Evolutionary conservation across 2,888 invertebrate genomes (phyloP).

Genomic region (Xestia ashworthii): DNA sequence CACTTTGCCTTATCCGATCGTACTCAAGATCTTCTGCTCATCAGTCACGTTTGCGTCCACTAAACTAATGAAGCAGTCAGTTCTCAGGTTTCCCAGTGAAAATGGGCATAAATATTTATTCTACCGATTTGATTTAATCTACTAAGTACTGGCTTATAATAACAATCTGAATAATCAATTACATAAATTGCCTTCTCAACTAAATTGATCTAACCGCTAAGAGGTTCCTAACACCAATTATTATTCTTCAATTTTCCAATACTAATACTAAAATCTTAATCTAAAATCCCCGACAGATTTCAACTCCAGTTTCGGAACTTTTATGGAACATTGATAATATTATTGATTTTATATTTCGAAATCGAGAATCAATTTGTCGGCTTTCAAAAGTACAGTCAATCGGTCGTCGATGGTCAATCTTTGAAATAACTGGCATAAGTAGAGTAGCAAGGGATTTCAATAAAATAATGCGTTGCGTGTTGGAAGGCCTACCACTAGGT

Average conservation of each 20-base stretch:
- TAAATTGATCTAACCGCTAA: not conserved
- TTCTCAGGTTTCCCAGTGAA: not conserved
- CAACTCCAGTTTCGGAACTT: constrained; percentile 15
- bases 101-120: not conserved
- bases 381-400: not conserved
- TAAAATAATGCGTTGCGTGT: too few species aligned
- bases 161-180: not conserved
- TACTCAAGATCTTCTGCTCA: too few species aligned
- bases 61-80: too few species aligned
- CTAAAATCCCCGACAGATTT: not conserved
- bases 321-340: too few species aligned
- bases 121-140: not conserved
- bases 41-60: too few species aligned
- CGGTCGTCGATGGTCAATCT: too few species aligned
- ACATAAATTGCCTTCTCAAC: not conserved
- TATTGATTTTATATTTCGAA: not conserved
- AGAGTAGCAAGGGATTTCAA: too few species aligned
- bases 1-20: too few species aligned
- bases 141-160: too few species aligned
- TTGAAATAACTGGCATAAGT: too few species aligned
- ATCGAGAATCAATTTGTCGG: not conserved
- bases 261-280: constrained; percentile 21
- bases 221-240: not conserved
- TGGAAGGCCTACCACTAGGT: too few species aligned
- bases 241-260: constrained; percentile 22